Conservation (phyloP, 1,140 invertebrate genomes). For the Halotydeus destructor region DNA sequence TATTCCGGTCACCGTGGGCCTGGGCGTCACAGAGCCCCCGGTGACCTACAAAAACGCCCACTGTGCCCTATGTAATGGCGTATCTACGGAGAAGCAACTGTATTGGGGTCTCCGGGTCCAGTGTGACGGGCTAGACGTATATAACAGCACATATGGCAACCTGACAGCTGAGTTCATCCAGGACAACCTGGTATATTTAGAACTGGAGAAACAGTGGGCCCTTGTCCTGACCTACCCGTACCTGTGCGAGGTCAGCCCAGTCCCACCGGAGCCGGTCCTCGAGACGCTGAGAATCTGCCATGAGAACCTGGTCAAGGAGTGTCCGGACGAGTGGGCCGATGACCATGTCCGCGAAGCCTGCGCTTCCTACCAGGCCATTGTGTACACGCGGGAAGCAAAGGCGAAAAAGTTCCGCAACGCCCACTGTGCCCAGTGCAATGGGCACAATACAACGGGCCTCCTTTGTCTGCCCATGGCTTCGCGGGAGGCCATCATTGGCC, state of each 20-base stretch:
- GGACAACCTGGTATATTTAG: background rate
- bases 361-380: background rate
- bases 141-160: background rate
- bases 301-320: background rate
- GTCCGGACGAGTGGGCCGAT: background rate
- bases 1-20: constrained; percentile 28
- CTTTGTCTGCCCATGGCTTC: background rate
- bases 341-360: background rate
- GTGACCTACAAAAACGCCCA: constrained; percentile 34
- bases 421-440: background rate
- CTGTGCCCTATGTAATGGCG: constrained; percentile 33
- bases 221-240: background rate
- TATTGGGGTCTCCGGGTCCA: background rate
- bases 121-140: background rate
- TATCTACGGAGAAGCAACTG: background rate
- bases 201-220: background rate
- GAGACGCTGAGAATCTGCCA: background rate
- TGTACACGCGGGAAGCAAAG: background rate
- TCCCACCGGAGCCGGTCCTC: background rate
- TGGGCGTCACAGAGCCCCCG: constrained; percentile 20
- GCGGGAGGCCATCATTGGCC: background rate
- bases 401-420: background rate
- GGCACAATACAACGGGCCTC: background rate
- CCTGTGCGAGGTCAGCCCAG: background rate
- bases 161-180: background rate